phyloP scores from a whole-genome alignment of 2,113 vertebrate species.

The Mellivora capensis region DNA sequence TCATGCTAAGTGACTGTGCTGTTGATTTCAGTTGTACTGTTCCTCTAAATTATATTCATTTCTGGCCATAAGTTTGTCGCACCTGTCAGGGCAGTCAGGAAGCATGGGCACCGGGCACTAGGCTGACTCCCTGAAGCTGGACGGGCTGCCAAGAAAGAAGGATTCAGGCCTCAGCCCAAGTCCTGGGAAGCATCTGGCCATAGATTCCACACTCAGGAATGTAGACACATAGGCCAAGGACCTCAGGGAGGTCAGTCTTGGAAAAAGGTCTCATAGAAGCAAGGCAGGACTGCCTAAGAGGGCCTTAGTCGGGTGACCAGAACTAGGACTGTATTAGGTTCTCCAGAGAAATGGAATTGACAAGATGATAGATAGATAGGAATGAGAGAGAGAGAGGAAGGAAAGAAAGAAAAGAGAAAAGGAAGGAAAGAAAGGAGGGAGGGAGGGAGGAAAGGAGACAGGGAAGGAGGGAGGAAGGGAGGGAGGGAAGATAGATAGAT shows the following conservation, averaged over 20 bases:
- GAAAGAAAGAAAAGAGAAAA: not conserved
- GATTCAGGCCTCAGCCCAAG: not conserved
- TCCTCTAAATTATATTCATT: slow-evolving; percentile 55
- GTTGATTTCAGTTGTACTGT: slow-evolving; percentile 44
- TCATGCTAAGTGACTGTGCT: not conserved
- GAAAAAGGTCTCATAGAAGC: not conserved
- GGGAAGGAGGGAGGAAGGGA: not conserved
- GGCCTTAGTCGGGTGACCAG: not conserved
- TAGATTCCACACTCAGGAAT: not conserved
- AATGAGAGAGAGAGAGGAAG: no score
- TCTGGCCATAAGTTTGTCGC: slow-evolving; percentile 48
- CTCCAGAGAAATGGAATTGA: not conserved
- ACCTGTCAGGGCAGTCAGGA: not conserved
- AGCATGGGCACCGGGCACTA: no score
- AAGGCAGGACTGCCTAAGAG: not conserved
- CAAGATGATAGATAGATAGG: not conserved
- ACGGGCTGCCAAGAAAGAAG: not conserved
- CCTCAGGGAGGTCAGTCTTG: not conserved
- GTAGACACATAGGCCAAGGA: not conserved
- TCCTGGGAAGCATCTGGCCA: not conserved
- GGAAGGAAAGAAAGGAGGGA: no score
- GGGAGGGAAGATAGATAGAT: not conserved
- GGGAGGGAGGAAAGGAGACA: no score
- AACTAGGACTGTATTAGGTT: not conserved
- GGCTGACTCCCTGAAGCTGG: not conserved